phyloP scores from a whole-genome alignment of 2,888 invertebrate genomes.

The Melinopterus prodromus region DNA sequence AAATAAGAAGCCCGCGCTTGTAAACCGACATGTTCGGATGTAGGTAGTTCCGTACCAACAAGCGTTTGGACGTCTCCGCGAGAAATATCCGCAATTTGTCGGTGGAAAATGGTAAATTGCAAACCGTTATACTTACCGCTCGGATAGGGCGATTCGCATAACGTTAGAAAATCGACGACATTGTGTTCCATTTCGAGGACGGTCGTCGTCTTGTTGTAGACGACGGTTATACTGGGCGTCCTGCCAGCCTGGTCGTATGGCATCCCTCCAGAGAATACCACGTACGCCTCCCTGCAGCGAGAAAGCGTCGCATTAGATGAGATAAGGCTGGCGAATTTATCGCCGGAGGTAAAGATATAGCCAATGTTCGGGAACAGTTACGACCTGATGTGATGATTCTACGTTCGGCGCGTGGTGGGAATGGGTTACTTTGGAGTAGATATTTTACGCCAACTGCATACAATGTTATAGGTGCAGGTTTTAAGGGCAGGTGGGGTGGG shows the following conservation, averaged over 20 bases:
- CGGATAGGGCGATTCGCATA: slow-evolving; percentile 94
- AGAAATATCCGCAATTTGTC: background rate
- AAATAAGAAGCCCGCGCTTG: too few relatives aligned
- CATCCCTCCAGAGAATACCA: slow-evolving; percentile 97
- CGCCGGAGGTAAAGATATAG: slow-evolving; percentile 12
- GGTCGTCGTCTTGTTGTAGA: slow-evolving; percentile 95
- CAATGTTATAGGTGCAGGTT: background rate
- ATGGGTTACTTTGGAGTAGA: background rate
- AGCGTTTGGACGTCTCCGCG: background rate
- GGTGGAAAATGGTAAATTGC: background rate
- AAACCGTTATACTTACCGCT: slow-evolving; percentile 71
- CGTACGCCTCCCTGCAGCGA: slow-evolving; percentile 83
- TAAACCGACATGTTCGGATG: too few relatives aligned
- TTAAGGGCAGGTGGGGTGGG: background rate
- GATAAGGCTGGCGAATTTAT: slow-evolving; percentile 19
- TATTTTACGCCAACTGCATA: background rate
- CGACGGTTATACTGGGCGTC: slow-evolving; percentile 94
- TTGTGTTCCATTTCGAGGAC: slow-evolving; percentile 99
- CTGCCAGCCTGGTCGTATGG: slow-evolving; percentile 89
- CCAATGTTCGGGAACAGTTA: background rate
- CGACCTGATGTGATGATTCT: slow-evolving; percentile 5
- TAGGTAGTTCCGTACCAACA: background rate
- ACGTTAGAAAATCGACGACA: slow-evolving; percentile 95
- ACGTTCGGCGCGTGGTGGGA: background rate
- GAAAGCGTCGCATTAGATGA: slow-evolving; percentile 29